A percentile compares a stretch with the other conserved stretches of the same genome.
Evolutionary conservation across 2,797 vertebrate genomes (phyloP).

Genomic region (Uromys caudimaculatus): DNA sequence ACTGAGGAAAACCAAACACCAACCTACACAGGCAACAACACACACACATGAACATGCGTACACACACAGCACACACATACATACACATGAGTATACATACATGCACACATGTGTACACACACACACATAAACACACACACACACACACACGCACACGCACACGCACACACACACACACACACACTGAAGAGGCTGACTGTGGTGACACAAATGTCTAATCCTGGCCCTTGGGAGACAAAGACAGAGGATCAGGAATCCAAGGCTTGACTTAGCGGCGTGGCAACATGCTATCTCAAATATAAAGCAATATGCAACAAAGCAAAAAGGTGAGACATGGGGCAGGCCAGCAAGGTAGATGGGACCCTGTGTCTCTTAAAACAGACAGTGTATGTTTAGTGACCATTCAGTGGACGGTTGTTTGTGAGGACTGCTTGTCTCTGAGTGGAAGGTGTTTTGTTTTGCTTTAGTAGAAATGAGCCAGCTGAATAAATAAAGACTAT

Average conservation of each 20-base stretch:
- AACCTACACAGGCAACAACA: not conserved
- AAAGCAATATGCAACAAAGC: not conserved
- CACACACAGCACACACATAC: not conserved
- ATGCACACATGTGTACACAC: not conserved
- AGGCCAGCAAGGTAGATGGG: not conserved
- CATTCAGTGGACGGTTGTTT: not conserved
- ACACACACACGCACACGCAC: not conserved
- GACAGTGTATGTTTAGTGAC: not conserved
- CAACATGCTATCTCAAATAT: not conserved
- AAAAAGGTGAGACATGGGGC: not conserved
- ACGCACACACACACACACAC: too few species aligned
- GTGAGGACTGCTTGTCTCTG: not conserved
- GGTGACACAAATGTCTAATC: not conserved
- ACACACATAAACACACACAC: too few species aligned
- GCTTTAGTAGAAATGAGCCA: not conserved
- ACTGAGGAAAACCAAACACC: not conserved
- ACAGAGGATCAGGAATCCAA: not conserved
- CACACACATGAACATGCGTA: too few species aligned
- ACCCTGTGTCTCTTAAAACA: not conserved
- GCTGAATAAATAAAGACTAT: not conserved
- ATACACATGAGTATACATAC: not conserved
- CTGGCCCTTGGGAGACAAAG: not conserved
- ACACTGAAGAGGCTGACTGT: not conserved
- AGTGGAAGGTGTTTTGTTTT: conserved; percentile 11
- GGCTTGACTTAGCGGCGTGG: not conserved